Percentiles rank a stretch among this genome's conserved stretches.
Evolutionary conservation across 2,797 vertebrate genomes (phyloP).

Genomic region (Ptychadena robeensis): DNA sequence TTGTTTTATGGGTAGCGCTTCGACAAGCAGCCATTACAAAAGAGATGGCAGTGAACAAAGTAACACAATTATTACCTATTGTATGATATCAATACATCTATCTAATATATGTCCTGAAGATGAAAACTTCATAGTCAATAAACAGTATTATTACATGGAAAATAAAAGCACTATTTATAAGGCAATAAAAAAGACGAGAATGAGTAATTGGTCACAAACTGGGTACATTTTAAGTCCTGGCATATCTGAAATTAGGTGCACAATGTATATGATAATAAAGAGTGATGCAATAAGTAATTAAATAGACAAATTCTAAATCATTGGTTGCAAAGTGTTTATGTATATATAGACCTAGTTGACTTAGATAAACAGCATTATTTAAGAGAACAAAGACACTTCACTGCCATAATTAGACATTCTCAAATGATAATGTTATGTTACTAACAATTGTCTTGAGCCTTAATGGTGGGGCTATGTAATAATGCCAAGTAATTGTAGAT

Average conservation of each 20-base stretch:
- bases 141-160: not conserved
- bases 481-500: not conserved
- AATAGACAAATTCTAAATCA: not conserved
- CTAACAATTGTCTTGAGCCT: not conserved
- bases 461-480: not conserved
- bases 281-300: not conserved
- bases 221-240: not conserved
- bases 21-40: constrained; percentile 1
- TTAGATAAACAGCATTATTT: not conserved
- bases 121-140: not conserved
- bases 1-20: constrained; percentile 38
- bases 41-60: constrained; percentile 16
- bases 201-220: not conserved
- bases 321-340: not conserved
- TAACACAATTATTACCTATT: constrained; percentile 1
- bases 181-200: not conserved
- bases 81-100: not conserved
- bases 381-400: not conserved
- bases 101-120: not conserved
- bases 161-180: not conserved
- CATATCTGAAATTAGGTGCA: not conserved
- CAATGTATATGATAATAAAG: too few relatives aligned
- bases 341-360: not conserved
- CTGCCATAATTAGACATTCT: not conserved
- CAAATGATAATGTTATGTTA: not conserved